These are phyloP conservation scores for Epinotia brunnichana DNA, from an alignment of 2,888 invertebrate genomes.

Conservation along the genomic window DNA sequence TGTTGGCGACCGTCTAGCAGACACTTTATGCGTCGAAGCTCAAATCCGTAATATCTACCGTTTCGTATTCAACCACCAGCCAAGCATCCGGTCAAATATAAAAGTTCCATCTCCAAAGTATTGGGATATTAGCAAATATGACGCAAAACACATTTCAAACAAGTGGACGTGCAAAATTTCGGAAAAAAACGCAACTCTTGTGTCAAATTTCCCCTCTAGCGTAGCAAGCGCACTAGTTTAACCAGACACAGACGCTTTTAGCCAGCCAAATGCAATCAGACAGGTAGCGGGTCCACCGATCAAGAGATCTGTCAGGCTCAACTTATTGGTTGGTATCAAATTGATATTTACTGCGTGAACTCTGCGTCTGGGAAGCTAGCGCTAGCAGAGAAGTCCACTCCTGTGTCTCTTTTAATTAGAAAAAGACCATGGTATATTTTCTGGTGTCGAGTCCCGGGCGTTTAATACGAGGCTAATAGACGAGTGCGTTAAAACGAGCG, in stretches of 20 bases:
- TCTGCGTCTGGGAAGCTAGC: neutral
- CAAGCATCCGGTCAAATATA: neutral
- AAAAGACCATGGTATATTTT: neutral
- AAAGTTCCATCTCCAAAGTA: neutral
- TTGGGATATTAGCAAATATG: neutral
- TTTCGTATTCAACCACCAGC: neutral
- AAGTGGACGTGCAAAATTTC: neutral
- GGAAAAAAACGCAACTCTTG: conserved; percentile 8
- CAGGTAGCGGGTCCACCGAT: conserved; percentile 46
- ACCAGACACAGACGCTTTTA: conserved; percentile 14
- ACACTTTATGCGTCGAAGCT: too few species aligned
- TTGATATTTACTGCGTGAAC: neutral
- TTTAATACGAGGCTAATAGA: neutral
- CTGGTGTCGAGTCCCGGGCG: neutral
- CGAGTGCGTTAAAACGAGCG: too few species aligned
- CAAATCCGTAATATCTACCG: too few species aligned
- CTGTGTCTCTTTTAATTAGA: neutral
- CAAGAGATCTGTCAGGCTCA: neutral
- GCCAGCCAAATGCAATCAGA: conserved; percentile 29
- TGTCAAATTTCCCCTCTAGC: conserved; percentile 4
- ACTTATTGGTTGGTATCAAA: neutral
- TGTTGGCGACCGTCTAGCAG: too few species aligned
- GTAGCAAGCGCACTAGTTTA: conserved; percentile 13
- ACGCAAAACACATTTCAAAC: neutral
- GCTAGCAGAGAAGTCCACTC: neutral